Conservation (phyloP, 2,113 vertebrate species). For the Oncorhynchus kisutch region DNA sequence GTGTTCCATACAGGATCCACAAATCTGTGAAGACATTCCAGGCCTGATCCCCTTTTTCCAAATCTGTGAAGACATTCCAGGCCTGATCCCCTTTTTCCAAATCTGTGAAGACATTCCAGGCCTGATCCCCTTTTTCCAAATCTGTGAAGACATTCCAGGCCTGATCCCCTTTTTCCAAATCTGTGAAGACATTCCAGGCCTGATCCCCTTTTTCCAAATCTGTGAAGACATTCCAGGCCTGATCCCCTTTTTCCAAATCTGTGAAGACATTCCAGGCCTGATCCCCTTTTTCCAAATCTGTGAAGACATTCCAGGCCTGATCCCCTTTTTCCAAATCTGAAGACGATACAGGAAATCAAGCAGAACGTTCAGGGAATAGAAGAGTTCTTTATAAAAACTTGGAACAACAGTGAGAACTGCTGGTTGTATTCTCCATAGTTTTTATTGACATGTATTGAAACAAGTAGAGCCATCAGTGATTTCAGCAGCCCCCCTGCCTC, state of each 20-base stretch:
- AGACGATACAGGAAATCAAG: conserved; percentile 46
- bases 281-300: neutral
- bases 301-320: conserved; percentile 29
- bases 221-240: conserved; percentile 28
- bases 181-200: conserved; percentile 27
- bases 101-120: conserved; percentile 30
- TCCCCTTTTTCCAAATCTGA: conserved; percentile 20
- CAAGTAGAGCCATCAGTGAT: conserved; percentile 61
- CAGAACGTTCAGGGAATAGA: conserved; percentile 28
- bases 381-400: conserved; percentile 13
- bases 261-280: conserved; percentile 31
- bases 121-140: conserved; percentile 26
- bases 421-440: conserved; percentile 39
- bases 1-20: conserved; percentile 47
- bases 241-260: conserved; percentile 20
- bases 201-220: conserved; percentile 22
- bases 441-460: conserved; percentile 51
- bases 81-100: conserved; percentile 20
- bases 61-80: conserved; percentile 33
- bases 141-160: conserved; percentile 27
- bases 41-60: conserved; percentile 20
- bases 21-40: conserved; percentile 19
- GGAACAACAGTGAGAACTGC: conserved; percentile 38
- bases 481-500: conserved; percentile 48
- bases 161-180: conserved; percentile 24